These are phyloP conservation scores for Rhinopomastus cyanomelas DNA, from an alignment of 2,113 vertebrate genomes.

Conservation along the genomic window DNA sequence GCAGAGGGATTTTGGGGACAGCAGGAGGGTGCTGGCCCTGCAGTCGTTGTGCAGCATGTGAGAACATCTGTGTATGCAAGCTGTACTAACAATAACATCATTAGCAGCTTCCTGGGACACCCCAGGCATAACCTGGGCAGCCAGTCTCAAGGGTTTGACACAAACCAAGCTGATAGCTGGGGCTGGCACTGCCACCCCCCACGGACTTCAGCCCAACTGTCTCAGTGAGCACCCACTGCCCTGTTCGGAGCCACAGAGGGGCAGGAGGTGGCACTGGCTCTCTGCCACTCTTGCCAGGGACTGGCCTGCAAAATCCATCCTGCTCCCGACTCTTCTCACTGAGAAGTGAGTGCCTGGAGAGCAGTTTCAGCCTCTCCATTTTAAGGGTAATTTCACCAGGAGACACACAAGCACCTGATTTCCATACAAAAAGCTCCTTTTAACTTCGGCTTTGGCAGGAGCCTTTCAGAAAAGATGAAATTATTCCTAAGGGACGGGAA, in stretches of 20 bases:
- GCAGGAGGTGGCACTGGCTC: neutral
- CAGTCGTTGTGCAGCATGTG: rapidly evolving
- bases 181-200: neutral
- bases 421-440: neutral
- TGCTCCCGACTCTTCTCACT: too few relatives aligned
- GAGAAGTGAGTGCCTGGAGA: conserved; percentile 23
- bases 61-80: rapidly evolving
- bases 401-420: neutral
- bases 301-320: neutral
- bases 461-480: neutral
- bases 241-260: neutral
- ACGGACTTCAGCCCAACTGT: neutral
- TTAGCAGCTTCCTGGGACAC: neutral
- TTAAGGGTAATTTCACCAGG: neutral
- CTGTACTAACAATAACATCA: neutral
- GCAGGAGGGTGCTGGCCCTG: neutral
- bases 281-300: neutral
- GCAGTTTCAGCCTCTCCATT: conserved; percentile 6
- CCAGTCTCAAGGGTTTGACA: rapidly evolving
- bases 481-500: neutral
- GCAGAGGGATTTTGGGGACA: neutral
- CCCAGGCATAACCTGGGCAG: rapidly evolving
- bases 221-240: neutral
- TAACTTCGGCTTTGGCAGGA: neutral
- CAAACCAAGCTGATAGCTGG: neutral